Evolutionary conservation across 2,888 invertebrate genomes (phyloP).

Genomic region (Norana najaformis): DNA sequence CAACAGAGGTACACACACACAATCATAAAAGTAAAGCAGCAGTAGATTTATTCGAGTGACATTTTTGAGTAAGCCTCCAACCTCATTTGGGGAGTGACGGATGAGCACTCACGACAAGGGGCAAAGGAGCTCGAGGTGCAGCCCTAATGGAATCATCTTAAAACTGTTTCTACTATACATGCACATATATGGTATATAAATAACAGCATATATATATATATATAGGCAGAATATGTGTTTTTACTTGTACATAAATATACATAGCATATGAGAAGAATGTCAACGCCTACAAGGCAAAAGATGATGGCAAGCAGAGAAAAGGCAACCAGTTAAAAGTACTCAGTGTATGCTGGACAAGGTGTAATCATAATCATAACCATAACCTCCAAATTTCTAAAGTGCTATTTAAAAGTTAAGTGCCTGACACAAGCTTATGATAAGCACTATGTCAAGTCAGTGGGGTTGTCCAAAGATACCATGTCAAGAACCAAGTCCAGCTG

Average conservation of each 20-base stretch:
- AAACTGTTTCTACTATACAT: background rate
- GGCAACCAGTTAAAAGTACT: background rate
- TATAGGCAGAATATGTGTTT: background rate
- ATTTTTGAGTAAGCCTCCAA: background rate
- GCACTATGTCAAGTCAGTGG: too few species aligned
- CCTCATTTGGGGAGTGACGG: background rate
- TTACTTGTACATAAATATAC: background rate
- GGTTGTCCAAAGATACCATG: too few species aligned
- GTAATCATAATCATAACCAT: too few species aligned
- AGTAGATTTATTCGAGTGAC: background rate
- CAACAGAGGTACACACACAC: background rate
- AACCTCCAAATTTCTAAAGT: too few species aligned
- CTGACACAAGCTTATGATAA: too few species aligned
- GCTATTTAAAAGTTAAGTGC: too few species aligned
- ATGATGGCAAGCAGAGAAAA: background rate
- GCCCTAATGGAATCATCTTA: conserved; percentile 5
- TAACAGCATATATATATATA: too few species aligned
- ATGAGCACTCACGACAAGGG: background rate
- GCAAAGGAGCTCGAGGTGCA: background rate
- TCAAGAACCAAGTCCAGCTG: too few species aligned
- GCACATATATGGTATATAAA: background rate
- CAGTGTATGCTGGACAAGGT: background rate
- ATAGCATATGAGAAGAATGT: background rate
- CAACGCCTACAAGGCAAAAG: background rate
- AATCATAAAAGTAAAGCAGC: background rate